Percentiles rank a stretch among this genome's conserved stretches.
Conservation (phyloP, 2,113 vertebrate species). For the Callipepla californica region DNA sequence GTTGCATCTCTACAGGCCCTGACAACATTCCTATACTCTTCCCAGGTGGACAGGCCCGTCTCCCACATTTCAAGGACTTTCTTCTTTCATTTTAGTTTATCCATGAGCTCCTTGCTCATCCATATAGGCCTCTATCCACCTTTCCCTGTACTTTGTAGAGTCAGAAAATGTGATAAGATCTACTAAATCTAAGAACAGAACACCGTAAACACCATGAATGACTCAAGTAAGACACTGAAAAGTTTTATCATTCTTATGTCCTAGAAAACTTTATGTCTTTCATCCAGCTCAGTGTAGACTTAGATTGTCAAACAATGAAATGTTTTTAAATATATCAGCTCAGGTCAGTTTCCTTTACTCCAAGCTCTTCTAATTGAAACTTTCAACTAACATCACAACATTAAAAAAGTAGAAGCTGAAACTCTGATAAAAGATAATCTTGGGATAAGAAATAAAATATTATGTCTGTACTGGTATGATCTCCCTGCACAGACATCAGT, state of each 20-base stretch:
- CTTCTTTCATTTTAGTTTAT: too few species aligned
- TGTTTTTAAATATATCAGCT: neutral
- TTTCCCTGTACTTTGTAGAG: neutral
- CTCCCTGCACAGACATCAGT: neutral
- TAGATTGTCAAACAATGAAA: neutral
- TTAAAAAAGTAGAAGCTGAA: neutral
- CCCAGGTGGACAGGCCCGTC: too few species aligned
- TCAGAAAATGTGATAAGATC: neutral
- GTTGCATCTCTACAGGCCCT: too few species aligned
- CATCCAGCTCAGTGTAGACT: rapidly evolving
- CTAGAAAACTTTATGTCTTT: neutral
- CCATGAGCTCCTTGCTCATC: too few species aligned
- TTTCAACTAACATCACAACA: neutral
- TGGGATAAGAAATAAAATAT: neutral
- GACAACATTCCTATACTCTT: too few species aligned
- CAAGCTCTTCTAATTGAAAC: neutral
- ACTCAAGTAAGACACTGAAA: neutral
- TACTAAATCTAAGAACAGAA: neutral
- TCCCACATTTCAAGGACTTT: too few species aligned
- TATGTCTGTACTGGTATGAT: neutral
- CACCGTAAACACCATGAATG: neutral
- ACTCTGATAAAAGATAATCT: neutral
- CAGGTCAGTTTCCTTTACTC: neutral
- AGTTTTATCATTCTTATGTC: neutral
- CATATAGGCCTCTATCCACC: too few species aligned